Evolutionary conservation across 1,140 invertebrate species (phyloP), one percentile per base, ranked within the genome.

Genomic region (Calephelis nemesis): DNA sequence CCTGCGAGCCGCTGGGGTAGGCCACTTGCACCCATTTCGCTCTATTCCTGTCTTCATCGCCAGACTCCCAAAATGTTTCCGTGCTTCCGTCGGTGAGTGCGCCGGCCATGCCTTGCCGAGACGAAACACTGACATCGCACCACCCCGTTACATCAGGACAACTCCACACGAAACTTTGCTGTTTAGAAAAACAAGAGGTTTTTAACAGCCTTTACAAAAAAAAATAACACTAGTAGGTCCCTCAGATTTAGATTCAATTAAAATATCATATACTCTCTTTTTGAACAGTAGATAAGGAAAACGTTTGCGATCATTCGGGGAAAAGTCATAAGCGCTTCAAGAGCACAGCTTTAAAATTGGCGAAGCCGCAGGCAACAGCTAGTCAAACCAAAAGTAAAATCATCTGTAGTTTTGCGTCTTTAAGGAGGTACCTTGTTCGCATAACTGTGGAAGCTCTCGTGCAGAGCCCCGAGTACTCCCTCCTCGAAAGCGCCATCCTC

Each of bases 51-150:
- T 99, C 98, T 83, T 99, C 98, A 77, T 99, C 98, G 4, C 98
- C 98, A 69, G 98, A 99, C 92, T 99, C 98, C 98, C 98, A 99
- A 89, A 99, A 99, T 0, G 98, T 99, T 91, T 99, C 98, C 0
- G 98, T 99, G 1, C 97, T 98, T 76, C 96, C 96, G 87, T 99
- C 98, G 0, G 95, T 97, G 7, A 99, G 93, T 81, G 97, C 98
- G 3, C 95, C 95, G 19, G 98, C 95, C 97, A 99, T 98, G 4
- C 97, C 97, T 78, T 96, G 96, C 2, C 98, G 93, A 75, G 98
- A 99, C 0, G 98, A 99, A 0, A 97, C 96, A 73, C 96, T 97
- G 4, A 99, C 94, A 65, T 98, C 96, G 11, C 96, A 93, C 54
- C 93, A 92, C 0, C 93, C 79, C 0, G 97, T 98, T 47, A 98